Evolutionary conservation across 2,113 vertebrate species (phyloP).

Genomic region (Odontesthes bonariensis): DNA sequence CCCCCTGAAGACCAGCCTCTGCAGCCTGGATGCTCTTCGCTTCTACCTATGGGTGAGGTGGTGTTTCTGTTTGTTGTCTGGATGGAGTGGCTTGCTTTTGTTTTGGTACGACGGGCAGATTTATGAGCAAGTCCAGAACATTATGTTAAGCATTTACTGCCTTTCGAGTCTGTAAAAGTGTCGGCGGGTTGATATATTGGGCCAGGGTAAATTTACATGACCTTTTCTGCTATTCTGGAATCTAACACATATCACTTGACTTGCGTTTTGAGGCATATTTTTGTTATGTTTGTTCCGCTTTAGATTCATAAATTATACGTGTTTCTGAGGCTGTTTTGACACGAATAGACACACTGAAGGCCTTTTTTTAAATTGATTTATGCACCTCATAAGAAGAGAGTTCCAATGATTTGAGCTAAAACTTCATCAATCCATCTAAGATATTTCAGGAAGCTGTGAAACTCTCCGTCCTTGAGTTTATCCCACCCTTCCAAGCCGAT

Average conservation of each 20-base stretch:
- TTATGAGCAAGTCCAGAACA: not conserved
- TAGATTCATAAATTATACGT: not conserved
- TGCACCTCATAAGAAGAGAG: not conserved
- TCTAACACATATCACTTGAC: conserved; percentile 2
- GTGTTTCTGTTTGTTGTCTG: conserved; percentile 12
- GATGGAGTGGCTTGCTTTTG: not conserved
- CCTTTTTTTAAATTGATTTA: not conserved
- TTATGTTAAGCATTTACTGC: not conserved
- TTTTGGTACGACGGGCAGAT: not conserved
- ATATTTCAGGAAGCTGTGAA: not conserved
- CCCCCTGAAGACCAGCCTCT: conserved; percentile 78
- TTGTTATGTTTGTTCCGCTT: not conserved
- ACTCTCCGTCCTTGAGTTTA: too few species aligned
- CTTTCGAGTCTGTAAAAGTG: not conserved
- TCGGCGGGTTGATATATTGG: conserved; percentile 15
- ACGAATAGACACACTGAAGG: not conserved
- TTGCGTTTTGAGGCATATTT: not conserved
- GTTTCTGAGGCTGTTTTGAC: not conserved
- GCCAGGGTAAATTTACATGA: not conserved
- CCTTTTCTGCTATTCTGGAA: not conserved
- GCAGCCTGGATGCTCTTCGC: conserved; percentile 77
- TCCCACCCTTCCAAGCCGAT: too few species aligned
- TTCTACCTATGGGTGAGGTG: conserved; percentile 83
- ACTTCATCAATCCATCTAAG: not conserved
- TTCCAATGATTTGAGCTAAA: not conserved